Base-by-base conservation (phyloP, 2,888 invertebrate genomes). In the Cephus rjabovi region DNA sequence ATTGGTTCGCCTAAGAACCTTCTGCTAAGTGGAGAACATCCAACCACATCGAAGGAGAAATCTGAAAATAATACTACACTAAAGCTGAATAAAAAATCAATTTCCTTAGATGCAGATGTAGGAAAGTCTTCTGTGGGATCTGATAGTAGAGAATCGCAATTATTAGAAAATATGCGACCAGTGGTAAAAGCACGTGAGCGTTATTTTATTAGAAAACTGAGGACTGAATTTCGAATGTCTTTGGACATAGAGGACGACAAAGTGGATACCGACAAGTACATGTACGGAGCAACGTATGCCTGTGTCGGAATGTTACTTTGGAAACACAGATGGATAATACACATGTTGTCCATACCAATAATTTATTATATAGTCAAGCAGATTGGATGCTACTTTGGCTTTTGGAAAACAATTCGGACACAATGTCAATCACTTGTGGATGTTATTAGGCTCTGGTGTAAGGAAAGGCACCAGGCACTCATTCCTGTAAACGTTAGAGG, bases 281-380 rank as follows among this genome's bases (percentile, higher is more conserved):
- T 97, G 86, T 96, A 96, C 87, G 93, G 95, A 6, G 92, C 98
- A 15, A 93, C 97, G 83, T 97, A 97, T 93, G 96, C 96, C 3
- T 97, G 98, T 86, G 92, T 95, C 11, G 94, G 96, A 76, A 97
- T 98, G 92, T 93, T 97, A 40, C 93, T 98, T 30, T 98, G 97
- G 95, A 96, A 96, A 86, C 95, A 98, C 87, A 94, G 96, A 76
- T 97, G 97, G 96, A 92, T 97, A 79, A 92, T 97, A 82, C 95
- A 96, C 11, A 93, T 98, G 34, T 93, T 97, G 76, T 93, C 96
- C 1, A 93, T 98, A 83, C 97, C 97, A 11, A 92, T 97, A 77
- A 93, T 94, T 1, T 95, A 96, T 83, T 96, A 96, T 90, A 92
- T 94, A 12, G 86, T 96, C 23, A 94, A 94, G 84, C 89, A 91